Conservation (phyloP, 2,797 vertebrate genomes). For the Tympanoctomys barrerae region DNA sequence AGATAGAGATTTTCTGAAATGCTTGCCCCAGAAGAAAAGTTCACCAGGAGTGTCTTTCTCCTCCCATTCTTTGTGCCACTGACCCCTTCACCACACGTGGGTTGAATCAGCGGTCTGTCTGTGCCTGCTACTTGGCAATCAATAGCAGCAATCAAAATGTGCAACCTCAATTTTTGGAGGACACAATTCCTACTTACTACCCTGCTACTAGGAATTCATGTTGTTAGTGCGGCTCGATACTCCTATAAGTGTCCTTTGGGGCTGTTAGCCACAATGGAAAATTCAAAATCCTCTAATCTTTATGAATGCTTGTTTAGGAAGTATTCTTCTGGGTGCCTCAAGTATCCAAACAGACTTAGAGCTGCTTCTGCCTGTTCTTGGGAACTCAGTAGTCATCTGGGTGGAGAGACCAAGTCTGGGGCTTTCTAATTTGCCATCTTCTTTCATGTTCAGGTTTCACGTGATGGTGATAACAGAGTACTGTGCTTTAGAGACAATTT, state of each 20-base stretch:
- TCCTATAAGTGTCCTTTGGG: fast-evolving
- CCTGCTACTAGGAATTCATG: neutral
- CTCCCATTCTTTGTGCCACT: neutral
- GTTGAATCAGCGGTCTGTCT: neutral
- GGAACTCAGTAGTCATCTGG: neutral
- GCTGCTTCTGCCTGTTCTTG: neutral
- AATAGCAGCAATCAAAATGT: neutral
- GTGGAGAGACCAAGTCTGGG: neutral
- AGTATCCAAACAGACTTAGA: neutral
- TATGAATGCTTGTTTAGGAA: neutral
- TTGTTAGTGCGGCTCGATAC: no score
- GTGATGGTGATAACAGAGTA: neutral
- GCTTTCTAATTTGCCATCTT: neutral
- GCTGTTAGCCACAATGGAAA: neutral
- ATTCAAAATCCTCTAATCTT: neutral
- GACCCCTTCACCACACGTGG: neutral
- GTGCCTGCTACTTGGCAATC: neutral
- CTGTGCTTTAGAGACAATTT: constrained; percentile 55
- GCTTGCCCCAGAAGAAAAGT: neutral
- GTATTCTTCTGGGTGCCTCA: neutral
- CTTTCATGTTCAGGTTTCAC: neutral
- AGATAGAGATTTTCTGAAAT: neutral
- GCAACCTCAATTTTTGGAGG: neutral
- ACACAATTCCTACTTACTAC: neutral
- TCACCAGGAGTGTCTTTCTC: neutral